Evolutionary conservation across 2,888 invertebrate genomes (phyloP).

Genomic region (Melinaea menophilus): DNA sequence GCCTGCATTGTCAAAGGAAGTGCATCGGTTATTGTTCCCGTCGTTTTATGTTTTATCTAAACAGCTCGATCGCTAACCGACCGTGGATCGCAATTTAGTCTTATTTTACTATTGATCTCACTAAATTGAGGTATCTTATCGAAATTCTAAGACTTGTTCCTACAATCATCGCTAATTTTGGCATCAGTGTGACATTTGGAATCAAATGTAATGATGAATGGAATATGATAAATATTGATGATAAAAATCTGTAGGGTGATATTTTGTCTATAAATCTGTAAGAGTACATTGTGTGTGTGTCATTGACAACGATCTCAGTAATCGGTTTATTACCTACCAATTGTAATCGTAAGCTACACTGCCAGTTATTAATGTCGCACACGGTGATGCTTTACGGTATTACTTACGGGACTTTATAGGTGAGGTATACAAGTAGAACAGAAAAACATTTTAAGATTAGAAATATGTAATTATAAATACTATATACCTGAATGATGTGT

Average conservation of each 20-base stretch:
- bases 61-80: constrained; percentile 52
- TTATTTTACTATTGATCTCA: constrained; percentile 64
- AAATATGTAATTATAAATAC: too few species aligned
- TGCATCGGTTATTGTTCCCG: constrained; percentile 74
- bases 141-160: constrained; percentile 31
- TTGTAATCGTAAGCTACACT: constrained; percentile 70
- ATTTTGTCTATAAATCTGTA: constrained; percentile 64
- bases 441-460: neutral
- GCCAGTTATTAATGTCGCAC: constrained; percentile 65
- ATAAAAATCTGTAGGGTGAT: constrained; percentile 58
- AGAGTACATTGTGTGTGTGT: constrained; percentile 64
- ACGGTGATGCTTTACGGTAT: constrained; percentile 17
- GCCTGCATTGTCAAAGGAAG: constrained; percentile 68
- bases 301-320: constrained; percentile 68
- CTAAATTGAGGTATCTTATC: constrained; percentile 39
- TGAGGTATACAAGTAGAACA: neutral
- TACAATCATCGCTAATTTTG: constrained; percentile 29
- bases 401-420: constrained; percentile 1
- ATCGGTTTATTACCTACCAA: constrained; percentile 74
- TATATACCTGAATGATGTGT: too few species aligned
- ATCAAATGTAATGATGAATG: constrained; percentile 19
- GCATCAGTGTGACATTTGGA: constrained; percentile 25
- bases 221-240: constrained; percentile 31
- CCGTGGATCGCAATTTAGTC: constrained; percentile 61
- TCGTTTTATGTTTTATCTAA: constrained; percentile 62